Base-by-base conservation (phyloP, 2,797 vertebrate genomes). In the Lacerta agilis region DNA sequence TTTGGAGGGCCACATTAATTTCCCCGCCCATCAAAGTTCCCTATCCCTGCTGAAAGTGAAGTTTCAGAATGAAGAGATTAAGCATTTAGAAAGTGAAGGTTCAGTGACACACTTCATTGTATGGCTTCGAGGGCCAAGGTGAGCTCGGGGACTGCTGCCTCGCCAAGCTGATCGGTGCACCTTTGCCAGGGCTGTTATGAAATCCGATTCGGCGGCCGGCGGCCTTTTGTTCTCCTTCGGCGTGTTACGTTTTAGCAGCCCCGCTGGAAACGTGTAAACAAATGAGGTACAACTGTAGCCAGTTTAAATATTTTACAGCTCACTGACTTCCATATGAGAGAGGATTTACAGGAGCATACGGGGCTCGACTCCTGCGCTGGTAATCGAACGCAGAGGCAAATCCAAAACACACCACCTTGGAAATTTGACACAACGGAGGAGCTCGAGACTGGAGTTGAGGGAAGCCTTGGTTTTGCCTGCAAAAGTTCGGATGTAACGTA, bases 221-320 rank as follows among this genome's bases (percentile, higher is more conserved):
- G 58, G 41, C 79, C 67, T 80, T 77, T 81, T 76, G 55, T 78
- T 77, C 43, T 45, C 0, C 17, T 45, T 3, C 88, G 64, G 64
- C 25, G 3, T 23, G 91, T 85, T 85, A 89, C 86, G 86, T 93
- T 91, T 81, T 73, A 88, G 91, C 93, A 92, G 89, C 81, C 61
- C 88, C 27, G 0, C 20, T 58, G 88, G 84, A 87, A 87, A 82
- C 45, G 67, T 72, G 69, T 76, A 87, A 93, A 89, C 83, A 87
- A 86, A 88, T 0, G 25, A 86, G 84, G 87, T 82, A 61, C 25
- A 72, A 82, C 83, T 88, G 88, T 33, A 49, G 87, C 75, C 82
- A 72, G 80, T 86, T 92, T 77, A 64, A 93, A 86, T 89, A 86
- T 93, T 86, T 87, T 88, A 83, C 88, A 89, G 85, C 90, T 90